Evolutionary conservation across 2,797 vertebrate genomes (phyloP).

Genomic region (Thunnus albacares): DNA sequence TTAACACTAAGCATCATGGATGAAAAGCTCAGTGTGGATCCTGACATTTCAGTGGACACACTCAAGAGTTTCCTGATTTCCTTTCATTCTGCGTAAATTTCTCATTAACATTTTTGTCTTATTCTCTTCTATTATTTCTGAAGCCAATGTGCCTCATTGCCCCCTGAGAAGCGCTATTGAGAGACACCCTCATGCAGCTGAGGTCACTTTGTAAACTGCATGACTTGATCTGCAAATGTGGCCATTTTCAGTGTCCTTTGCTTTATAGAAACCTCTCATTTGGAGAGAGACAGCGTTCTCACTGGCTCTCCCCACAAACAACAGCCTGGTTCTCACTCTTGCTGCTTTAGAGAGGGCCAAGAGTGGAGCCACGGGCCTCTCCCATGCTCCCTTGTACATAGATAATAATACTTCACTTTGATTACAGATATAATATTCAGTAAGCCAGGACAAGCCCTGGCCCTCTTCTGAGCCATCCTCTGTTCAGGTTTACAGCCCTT

Average conservation of each 20-base stretch:
- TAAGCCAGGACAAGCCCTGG: slow-evolving; percentile 16
- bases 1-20: slow-evolving; percentile 5
- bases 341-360: slow-evolving; percentile 44
- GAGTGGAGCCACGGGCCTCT: slow-evolving; percentile 46
- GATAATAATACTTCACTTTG: slow-evolving; percentile 62
- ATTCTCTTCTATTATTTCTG: slow-evolving; percentile 9
- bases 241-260: slow-evolving; percentile 57
- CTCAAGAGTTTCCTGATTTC: slow-evolving; percentile 6
- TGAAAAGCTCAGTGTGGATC: slow-evolving; percentile 39
- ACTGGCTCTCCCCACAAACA: slow-evolving; percentile 58
- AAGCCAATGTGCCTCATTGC: slow-evolving; percentile 12
- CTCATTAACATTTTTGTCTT: background rate
- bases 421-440: slow-evolving; percentile 55
- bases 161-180: slow-evolving; percentile 24
- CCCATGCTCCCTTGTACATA: slow-evolving; percentile 44
- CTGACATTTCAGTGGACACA: slow-evolving; percentile 17
- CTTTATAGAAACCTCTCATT: slow-evolving; percentile 81
- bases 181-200: slow-evolving; percentile 39
- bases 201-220: slow-evolving; percentile 55
- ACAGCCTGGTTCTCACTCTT: slow-evolving; percentile 64
- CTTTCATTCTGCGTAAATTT: background rate
- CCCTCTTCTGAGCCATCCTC: slow-evolving; percentile 24
- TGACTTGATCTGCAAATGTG: slow-evolving; percentile 60
- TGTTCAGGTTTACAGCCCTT: slow-evolving; percentile 24
- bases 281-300: slow-evolving; percentile 65